Percentiles rank a stretch among this genome's conserved stretches.
These are phyloP conservation scores for Oreochromis grahami DNA, from an alignment of 2,797 vertebrate species.

Conservation along the genomic window DNA sequence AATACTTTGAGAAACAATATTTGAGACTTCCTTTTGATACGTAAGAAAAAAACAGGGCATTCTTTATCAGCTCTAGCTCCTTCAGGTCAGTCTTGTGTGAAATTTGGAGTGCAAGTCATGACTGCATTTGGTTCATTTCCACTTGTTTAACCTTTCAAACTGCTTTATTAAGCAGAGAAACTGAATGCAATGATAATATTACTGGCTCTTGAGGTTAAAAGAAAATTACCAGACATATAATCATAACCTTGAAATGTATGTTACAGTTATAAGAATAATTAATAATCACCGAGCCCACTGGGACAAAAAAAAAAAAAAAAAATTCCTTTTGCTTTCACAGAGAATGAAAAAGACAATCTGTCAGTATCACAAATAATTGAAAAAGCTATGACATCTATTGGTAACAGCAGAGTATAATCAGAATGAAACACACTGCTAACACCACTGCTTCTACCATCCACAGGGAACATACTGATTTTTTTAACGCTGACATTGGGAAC, in stretches of 20 bases:
- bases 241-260: not conserved
- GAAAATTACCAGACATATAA: not conserved
- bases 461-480: slow-evolving; percentile 24
- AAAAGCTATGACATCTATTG: slow-evolving; percentile 13
- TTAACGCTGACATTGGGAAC: not conserved
- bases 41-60: not conserved
- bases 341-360: not conserved
- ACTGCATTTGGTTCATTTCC: not conserved
- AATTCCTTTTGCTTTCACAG: not conserved
- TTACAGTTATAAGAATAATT: not conserved
- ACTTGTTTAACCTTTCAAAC: not conserved
- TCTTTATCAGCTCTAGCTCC: not conserved
- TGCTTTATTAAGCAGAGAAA: not conserved
- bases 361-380: slow-evolving; percentile 16
- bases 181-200: not conserved
- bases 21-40: not conserved
- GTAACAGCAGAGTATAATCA: slow-evolving; percentile 2
- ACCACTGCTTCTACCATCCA: slow-evolving; percentile 8
- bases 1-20: not conserved
- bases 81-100: not conserved
- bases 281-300: not conserved
- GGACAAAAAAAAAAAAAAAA: not conserved
- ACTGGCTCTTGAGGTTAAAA: not conserved
- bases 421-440: slow-evolving; percentile 23
- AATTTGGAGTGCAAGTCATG: not conserved